Base-by-base conservation (phyloP, 1,140 invertebrate species). In the Doryteuthis pealeii region DNA sequence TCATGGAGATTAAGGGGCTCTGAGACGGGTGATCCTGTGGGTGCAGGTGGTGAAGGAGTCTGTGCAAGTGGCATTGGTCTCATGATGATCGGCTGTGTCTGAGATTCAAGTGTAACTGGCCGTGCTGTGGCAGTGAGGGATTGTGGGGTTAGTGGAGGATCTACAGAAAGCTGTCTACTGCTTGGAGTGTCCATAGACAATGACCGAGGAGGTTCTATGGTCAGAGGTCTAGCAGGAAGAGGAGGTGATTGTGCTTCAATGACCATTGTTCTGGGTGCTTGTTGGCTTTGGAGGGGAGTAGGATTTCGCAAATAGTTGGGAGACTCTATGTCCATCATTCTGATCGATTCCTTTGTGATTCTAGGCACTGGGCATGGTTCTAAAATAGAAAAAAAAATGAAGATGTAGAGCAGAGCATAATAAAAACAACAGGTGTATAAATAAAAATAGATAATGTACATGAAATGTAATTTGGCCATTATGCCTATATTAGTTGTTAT, bases 291-390 rank as follows among this genome's bases (percentile, higher is more conserved):
- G 30, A 68, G 66, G 28, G 66, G 66, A 22, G 66, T 68, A 33
- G 66, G 66, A 32, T 68, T 68, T 68, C 66, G 66, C 32, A 68
- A 28, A 33, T 68, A 68, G 31, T 22, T 68, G 66, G 66, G 66
- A 68, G 66, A 68, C 66, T 68, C 66, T 68, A 68, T 68, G 32
- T 68, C 66, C 66, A 68, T 68, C 66, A 68, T 68, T 68, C 32
- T 68, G 66, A 68, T 33, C 26, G 18, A 22, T 68, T 68, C 30
- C 32, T 43, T 71, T 71, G 14, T 45, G n/a, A 45, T 71, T 40
- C 45, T 45, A 43, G 70, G 45, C 70, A 71, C 35, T 49, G 66
- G 66, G 66, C 66, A 68, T 68, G 28, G 66, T 68, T 68, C 66
- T 68, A 26, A 68, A 68, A 68, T 15, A 45, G 10, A 49, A 6